A percentile compares a stretch with the other conserved stretches of the same genome.
These are phyloP conservation scores for Mus pahari DNA, from an alignment of 2,113 vertebrate genomes.

Conservation along the genomic window DNA sequence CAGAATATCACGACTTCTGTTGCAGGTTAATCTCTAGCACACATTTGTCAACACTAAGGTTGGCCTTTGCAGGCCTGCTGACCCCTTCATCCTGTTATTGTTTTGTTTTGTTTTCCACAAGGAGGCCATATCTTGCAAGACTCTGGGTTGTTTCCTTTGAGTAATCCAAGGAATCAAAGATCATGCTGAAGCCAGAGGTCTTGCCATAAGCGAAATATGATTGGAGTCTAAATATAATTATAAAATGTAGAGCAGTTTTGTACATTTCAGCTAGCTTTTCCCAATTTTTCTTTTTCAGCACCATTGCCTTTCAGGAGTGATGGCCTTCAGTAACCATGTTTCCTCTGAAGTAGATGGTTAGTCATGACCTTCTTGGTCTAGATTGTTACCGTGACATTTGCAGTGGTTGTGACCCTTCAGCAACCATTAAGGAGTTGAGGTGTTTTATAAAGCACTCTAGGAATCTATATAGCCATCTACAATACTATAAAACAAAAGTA, in stretches of 20 bases:
- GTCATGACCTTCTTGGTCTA: not conserved
- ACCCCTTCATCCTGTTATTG: not conserved
- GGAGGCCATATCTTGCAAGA: not conserved
- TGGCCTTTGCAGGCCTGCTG: not conserved
- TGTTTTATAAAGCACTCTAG: not conserved
- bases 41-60: no score
- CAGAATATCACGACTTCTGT: not conserved
- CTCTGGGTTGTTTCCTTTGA: not conserved
- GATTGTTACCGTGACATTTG: no score
- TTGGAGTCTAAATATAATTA: not conserved
- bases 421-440: no score
- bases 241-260: not conserved
- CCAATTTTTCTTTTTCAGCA: not conserved
- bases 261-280: not conserved
- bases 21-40: not conserved
- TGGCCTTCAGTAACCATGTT: not conserved
- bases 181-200: no score
- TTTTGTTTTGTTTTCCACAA: not conserved
- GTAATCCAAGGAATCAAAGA: not conserved
- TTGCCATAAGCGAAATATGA: not conserved
- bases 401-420: not conserved
- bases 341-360: not conserved
- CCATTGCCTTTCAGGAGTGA: not conserved
- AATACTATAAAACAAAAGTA: not conserved
- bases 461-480: not conserved